phyloP scores from a whole-genome alignment of 2,888 invertebrate species.

The Lymantria dispar region DNA sequence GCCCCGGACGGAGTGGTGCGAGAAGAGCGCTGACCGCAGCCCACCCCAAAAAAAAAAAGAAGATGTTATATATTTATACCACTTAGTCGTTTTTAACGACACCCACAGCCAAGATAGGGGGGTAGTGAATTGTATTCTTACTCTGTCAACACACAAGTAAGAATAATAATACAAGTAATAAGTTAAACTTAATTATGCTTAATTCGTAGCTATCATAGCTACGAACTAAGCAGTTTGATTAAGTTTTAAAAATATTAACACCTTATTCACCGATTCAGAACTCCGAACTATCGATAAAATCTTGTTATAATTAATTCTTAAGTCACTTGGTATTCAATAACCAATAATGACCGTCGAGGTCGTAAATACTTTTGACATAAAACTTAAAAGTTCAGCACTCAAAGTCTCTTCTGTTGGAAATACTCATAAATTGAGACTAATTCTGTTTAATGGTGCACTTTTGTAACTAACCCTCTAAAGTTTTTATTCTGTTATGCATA shows the following conservation, averaged over 20 bases:
- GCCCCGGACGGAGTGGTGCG: too few relatives aligned
- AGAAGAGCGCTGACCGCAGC: too few relatives aligned
- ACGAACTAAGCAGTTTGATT: not conserved
- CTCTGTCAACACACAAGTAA: too few relatives aligned
- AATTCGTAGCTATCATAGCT: too few relatives aligned
- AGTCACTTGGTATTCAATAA: conserved; percentile 33
- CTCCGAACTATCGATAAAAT: conserved; percentile 7
- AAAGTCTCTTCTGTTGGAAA: conserved; percentile 37
- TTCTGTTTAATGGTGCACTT: conserved; percentile 27
- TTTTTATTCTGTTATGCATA: too few relatives aligned
- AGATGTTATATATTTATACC: too few relatives aligned
- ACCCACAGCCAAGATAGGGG: too few relatives aligned
- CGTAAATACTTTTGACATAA: conserved; percentile 44
- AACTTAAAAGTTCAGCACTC: conserved; percentile 54
- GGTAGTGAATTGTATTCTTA: too few relatives aligned
- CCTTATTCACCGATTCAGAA: not conserved
- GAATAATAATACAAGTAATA: too few relatives aligned
- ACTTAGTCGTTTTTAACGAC: too few relatives aligned
- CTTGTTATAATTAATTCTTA: conserved; percentile 8
- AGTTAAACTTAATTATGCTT: too few relatives aligned
- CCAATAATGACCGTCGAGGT: conserved; percentile 42
- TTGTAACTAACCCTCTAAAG: conserved; percentile 7
- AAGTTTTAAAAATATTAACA: not conserved
- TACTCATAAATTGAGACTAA: conserved; percentile 52
- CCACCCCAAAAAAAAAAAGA: too few relatives aligned